phyloP scores from a whole-genome alignment of 2,113 vertebrate species.

The Ondatra zibethicus region DNA sequence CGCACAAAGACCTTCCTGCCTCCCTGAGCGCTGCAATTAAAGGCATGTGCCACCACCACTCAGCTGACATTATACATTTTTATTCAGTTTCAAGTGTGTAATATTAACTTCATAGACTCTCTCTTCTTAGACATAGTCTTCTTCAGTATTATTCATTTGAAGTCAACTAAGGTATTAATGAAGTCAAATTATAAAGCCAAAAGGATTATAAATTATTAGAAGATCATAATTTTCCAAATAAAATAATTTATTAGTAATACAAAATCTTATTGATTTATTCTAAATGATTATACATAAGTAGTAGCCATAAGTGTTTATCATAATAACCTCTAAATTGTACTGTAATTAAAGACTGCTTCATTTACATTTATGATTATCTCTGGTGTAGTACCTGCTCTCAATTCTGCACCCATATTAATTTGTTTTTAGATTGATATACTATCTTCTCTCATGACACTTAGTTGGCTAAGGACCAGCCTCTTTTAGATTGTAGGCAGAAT shows the following conservation, averaged over 20 bases:
- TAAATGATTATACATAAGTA: slow-evolving; percentile 16
- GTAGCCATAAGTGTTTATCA: neutral
- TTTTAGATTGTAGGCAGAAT: neutral
- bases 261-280: slow-evolving; percentile 27
- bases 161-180: slow-evolving; percentile 4
- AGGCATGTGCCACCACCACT: too few relatives aligned
- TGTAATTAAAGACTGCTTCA: neutral
- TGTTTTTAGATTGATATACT: neutral
- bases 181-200: neutral
- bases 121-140: neutral
- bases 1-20: too few relatives aligned
- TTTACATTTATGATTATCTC: slow-evolving; percentile 26
- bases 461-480: neutral
- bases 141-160: neutral
- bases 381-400: neutral
- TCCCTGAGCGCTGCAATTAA: too few relatives aligned
- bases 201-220: neutral
- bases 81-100: neutral
- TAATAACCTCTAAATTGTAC: neutral
- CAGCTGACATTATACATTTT: neutral
- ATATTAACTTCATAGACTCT: neutral
- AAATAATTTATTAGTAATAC: neutral
- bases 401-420: neutral
- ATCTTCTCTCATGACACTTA: slow-evolving; percentile 2
- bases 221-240: slow-evolving; percentile 2